Conservation (phyloP, 1,140 invertebrate species). For the Danaus melanippus region DNA sequence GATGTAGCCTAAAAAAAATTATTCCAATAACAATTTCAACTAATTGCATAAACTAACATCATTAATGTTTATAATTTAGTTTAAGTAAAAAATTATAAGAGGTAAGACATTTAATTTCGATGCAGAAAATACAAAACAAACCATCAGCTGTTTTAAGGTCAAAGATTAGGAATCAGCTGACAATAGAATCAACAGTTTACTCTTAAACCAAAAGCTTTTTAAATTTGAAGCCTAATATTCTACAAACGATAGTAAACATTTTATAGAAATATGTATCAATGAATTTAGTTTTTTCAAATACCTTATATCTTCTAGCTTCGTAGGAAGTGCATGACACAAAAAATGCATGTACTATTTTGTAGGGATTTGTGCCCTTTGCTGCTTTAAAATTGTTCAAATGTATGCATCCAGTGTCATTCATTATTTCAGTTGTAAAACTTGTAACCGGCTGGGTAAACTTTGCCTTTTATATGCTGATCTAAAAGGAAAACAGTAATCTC, state of each 20-base stretch:
- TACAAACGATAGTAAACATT: no score
- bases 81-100: slow-evolving; percentile 12
- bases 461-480: slow-evolving; percentile 18
- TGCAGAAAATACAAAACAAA: slow-evolving; percentile 21
- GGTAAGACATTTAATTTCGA: slow-evolving; percentile 5
- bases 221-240: no score
- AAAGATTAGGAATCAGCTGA: slow-evolving; percentile 59
- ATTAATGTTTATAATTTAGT: not conserved
- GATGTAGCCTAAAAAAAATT: slow-evolving; percentile 75
- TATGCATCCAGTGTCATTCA: slow-evolving; percentile 82
- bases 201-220: no score
- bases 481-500: slow-evolving; percentile 9
- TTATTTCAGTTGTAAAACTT: slow-evolving; percentile 57
- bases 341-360: slow-evolving; percentile 82
- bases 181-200: slow-evolving; percentile 12
- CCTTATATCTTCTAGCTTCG: slow-evolving; percentile 81
- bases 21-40: no score
- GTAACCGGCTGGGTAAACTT: slow-evolving; percentile 28
- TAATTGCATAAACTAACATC: no score
- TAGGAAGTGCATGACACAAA: slow-evolving; percentile 81
- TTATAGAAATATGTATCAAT: no score
- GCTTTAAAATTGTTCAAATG: slow-evolving; percentile 85
- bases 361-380: slow-evolving; percentile 80
- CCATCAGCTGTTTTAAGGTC: slow-evolving; percentile 49
- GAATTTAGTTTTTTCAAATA: slow-evolving; percentile 36